These are phyloP conservation scores for Penaeus monodon DNA, from an alignment of 2,888 invertebrate genomes.

Conservation along the genomic window DNA sequence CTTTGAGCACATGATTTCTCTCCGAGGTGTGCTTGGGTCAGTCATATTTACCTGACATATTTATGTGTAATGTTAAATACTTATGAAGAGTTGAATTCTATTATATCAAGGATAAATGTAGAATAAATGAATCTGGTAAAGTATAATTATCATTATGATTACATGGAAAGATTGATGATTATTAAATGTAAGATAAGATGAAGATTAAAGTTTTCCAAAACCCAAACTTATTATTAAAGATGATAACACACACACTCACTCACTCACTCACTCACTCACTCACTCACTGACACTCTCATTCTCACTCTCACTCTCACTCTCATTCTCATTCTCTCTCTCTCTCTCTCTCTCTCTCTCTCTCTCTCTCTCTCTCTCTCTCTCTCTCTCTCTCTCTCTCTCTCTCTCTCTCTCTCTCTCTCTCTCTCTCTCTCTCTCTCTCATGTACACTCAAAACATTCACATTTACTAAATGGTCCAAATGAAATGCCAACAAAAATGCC, in stretches of 20 bases:
- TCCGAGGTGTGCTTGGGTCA: not conserved
- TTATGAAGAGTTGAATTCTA: not conserved
- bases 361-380: not conserved
- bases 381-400: not conserved
- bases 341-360: not conserved
- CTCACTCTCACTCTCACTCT: no score
- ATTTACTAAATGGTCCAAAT: slow-evolving; percentile 20
- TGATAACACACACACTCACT: no score
- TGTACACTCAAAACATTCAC: no score
- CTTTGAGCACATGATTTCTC: not conserved
- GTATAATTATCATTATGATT: no score
- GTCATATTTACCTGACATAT: not conserved
- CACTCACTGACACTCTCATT: no score
- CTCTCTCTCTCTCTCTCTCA: not conserved
- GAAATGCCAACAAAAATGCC: not conserved
- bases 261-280: no score
- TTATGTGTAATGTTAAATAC: not conserved
- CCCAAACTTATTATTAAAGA: no score
- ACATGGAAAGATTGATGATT: no score
- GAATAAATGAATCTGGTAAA: not conserved
- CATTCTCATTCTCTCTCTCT: no score
- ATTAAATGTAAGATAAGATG: no score
- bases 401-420: not conserved
- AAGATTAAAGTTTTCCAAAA: no score
- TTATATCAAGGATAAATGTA: not conserved